phyloP scores from a whole-genome alignment of 2,797 vertebrate species.

The Hephaestus fuliginosus region DNA sequence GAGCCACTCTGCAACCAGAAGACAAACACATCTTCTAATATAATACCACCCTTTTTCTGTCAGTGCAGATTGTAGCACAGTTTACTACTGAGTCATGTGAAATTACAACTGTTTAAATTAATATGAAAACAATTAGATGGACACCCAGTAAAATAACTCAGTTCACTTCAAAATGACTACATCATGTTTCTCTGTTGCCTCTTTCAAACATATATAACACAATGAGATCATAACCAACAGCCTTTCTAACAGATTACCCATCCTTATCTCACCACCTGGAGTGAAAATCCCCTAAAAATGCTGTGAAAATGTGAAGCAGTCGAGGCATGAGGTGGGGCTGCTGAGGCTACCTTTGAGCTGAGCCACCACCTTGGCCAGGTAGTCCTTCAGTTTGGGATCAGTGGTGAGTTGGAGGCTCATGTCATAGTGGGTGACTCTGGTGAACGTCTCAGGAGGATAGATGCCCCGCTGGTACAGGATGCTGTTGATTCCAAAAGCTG shows the following conservation, averaged over 20 bases:
- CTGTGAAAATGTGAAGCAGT: neutral
- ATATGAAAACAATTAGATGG: neutral
- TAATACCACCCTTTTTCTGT: neutral
- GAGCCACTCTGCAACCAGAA: slow-evolving; percentile 89
- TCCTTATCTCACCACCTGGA: neutral
- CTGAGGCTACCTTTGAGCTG: slow-evolving; percentile 91
- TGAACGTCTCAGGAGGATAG: slow-evolving; percentile 95
- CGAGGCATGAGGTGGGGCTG: neutral
- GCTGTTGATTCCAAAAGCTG: slow-evolving; percentile 97
- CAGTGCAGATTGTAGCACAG: neutral
- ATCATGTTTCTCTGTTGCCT: neutral
- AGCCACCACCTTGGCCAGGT: slow-evolving; percentile 92
- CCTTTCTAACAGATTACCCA: neutral
- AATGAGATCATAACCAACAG: neutral
- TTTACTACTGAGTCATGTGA: neutral
- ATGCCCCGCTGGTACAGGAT: slow-evolving; percentile 97
- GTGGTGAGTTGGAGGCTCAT: slow-evolving; percentile 94
- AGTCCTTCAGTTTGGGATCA: slow-evolving; percentile 91
- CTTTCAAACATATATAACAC: neutral
- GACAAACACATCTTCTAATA: neutral
- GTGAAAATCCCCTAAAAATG: too few species aligned
- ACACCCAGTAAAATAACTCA: neutral
- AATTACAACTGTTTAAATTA: neutral
- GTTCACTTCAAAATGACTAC: neutral
- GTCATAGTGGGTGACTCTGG: slow-evolving; percentile 92